Evolutionary conservation across 2,113 vertebrate genomes (phyloP).

Genomic region (Melanerpes aurifrons): DNA sequence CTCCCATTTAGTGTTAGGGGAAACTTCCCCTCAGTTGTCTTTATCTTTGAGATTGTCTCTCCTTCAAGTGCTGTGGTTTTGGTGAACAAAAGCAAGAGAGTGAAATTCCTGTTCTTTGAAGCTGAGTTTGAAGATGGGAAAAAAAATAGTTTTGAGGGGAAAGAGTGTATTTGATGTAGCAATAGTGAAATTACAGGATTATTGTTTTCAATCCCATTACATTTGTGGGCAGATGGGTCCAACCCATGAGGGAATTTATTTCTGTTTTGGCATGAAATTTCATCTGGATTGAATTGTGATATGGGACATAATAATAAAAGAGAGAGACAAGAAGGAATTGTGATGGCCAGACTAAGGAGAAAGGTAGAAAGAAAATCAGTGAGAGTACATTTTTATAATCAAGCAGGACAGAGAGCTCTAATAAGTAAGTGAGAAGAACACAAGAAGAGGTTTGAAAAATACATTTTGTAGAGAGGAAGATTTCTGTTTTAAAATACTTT

Average conservation of each 20-base stretch:
- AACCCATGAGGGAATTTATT: neutral
- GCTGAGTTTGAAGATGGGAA: neutral
- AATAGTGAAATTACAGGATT: neutral
- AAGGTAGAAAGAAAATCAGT: neutral
- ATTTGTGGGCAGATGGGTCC: neutral
- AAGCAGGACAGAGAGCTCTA: neutral
- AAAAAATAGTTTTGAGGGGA: neutral
- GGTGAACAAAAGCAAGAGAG: neutral
- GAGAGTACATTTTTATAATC: neutral
- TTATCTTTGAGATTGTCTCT: neutral
- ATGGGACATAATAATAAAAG: neutral
- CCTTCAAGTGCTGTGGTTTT: neutral
- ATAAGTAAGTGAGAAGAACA: neutral
- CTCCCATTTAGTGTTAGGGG: neutral
- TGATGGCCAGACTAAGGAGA: neutral
- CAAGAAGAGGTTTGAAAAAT: slow-evolving; percentile 34
- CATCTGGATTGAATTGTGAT: neutral
- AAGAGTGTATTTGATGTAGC: neutral
- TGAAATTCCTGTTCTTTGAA: neutral
- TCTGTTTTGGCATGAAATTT: neutral
- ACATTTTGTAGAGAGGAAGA: slow-evolving; percentile 24
- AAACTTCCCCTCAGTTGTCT: neutral
- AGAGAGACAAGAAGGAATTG: neutral
- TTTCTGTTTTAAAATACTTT: slow-evolving; percentile 41
- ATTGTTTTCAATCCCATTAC: neutral